Conservation (phyloP, 2,113 vertebrate genomes). For the Parotia lawesii region DNA sequence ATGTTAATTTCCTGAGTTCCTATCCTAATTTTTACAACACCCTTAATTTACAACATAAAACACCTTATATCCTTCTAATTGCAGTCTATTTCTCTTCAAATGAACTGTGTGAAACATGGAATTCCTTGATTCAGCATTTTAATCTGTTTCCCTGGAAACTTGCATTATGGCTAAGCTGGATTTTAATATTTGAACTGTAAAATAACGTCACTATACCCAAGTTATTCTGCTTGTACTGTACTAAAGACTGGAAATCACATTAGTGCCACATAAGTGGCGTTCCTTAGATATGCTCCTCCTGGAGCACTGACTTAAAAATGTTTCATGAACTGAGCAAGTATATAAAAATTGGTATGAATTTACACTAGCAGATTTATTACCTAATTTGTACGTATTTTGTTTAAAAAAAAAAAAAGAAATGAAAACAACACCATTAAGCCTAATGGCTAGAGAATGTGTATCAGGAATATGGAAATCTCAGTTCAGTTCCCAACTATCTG, state of each 20-base stretch:
- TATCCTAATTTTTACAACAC: not conserved
- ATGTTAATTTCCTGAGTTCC: not conserved
- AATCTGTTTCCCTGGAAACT: not conserved
- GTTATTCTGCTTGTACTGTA: not conserved
- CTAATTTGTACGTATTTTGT: not conserved
- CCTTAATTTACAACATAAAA: not conserved
- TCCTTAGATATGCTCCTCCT: not conserved
- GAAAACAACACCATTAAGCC: fast-evolving
- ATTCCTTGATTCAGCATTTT: not conserved
- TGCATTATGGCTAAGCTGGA: not conserved
- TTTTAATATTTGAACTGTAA: not conserved
- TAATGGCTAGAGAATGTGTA: not conserved
- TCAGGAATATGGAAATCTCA: not conserved
- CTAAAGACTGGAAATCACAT: not conserved
- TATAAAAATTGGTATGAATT: not conserved
- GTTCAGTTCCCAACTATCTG: not conserved
- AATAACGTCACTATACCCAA: not conserved
- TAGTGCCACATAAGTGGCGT: not conserved
- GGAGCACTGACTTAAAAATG: not conserved
- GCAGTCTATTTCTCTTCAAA: not conserved
- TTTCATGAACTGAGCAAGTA: not conserved
- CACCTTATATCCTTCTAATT: not conserved
- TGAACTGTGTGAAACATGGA: not conserved
- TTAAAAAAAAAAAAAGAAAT: too few relatives aligned
- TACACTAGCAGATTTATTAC: not conserved